phyloP scores from a whole-genome alignment of 2,113 vertebrate species.

The Cryptomyrus ogoouensis region DNA sequence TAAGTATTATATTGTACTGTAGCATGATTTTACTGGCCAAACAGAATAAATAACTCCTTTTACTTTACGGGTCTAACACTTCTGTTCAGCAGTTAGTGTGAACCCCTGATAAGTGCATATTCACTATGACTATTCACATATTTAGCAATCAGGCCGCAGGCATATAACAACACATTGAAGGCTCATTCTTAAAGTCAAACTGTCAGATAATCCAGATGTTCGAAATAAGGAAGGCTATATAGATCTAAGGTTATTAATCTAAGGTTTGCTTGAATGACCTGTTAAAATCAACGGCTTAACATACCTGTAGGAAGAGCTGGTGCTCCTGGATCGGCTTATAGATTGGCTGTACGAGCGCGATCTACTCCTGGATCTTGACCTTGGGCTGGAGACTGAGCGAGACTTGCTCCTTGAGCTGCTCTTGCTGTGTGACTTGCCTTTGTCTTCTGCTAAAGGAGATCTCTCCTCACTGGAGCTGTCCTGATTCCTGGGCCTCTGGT shows the following conservation, averaged over 20 bases:
- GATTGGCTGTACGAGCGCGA: slow-evolving; percentile 77
- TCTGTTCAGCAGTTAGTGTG: neutral
- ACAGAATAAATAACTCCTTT: neutral
- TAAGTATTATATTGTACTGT: neutral
- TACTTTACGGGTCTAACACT: neutral
- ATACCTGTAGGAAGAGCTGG: slow-evolving; percentile 81
- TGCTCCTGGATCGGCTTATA: slow-evolving; percentile 75
- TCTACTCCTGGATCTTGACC: slow-evolving; percentile 63
- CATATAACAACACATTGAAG: neutral
- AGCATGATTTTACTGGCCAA: neutral
- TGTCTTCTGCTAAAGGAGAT: slow-evolving; percentile 62
- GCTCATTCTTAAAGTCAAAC: neutral
- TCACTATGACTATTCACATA: neutral
- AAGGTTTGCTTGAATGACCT: neutral
- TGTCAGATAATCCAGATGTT: neutral
- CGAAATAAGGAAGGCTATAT: neutral
- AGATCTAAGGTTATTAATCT: neutral
- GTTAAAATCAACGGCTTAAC: slow-evolving; percentile 3
- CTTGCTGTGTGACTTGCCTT: slow-evolving; percentile 60
- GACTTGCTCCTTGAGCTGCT: slow-evolving; percentile 73
- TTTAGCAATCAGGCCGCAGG: neutral
- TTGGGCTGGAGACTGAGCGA: slow-evolving; percentile 71
- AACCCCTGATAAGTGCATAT: neutral
- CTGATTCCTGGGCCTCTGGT: slow-evolving; percentile 84
- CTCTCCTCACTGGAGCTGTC: slow-evolving; percentile 91